Percentiles rank a stretch among this genome's conserved stretches.
Conservation (phyloP, 1,140 invertebrate genomes). For the Mercenaria mercenaria region DNA sequence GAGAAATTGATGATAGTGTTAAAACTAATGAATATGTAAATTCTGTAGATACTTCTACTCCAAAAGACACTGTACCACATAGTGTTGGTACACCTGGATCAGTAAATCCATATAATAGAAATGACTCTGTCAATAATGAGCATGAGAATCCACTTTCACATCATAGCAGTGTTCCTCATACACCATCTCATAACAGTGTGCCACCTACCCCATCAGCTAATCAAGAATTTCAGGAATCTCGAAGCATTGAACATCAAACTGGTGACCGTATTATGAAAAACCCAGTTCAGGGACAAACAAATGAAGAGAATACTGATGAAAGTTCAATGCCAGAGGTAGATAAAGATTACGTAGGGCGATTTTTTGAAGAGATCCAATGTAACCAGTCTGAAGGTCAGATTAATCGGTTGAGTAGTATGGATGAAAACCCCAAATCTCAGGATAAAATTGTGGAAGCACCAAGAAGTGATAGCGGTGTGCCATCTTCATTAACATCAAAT, state of each 20-base stretch:
- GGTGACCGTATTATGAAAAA: conserved; percentile 50
- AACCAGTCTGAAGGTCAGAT: conserved; percentile 44
- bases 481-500: conserved; percentile 66
- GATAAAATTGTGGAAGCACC: conserved; percentile 67
- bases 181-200: conserved; percentile 65
- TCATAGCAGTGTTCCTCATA: conserved; percentile 70
- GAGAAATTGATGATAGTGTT: conserved; percentile 67
- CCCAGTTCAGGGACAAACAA: conserved; percentile 51
- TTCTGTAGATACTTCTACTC: conserved; percentile 62
- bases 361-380: conserved; percentile 65
- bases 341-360: conserved; percentile 79
- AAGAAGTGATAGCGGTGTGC: conserved; percentile 62
- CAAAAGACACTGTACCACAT: conserved; percentile 49
- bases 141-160: conserved; percentile 58
- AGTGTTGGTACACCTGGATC: conserved; percentile 58
- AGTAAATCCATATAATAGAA: conserved; percentile 61
- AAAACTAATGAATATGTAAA: conserved; percentile 63
- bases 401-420: conserved; percentile 68
- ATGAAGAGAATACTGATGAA: conserved; percentile 69
- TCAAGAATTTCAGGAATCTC: conserved; percentile 62
- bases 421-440: conserved; percentile 64
- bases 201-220: conserved; percentile 49
- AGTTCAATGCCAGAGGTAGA: conserved; percentile 78
- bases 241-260: conserved; percentile 34
- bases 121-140: conserved; percentile 63